These are phyloP conservation scores for Pristionchus entomophagus DNA, from an alignment of 2,888 invertebrate species.

Conservation along the genomic window DNA sequence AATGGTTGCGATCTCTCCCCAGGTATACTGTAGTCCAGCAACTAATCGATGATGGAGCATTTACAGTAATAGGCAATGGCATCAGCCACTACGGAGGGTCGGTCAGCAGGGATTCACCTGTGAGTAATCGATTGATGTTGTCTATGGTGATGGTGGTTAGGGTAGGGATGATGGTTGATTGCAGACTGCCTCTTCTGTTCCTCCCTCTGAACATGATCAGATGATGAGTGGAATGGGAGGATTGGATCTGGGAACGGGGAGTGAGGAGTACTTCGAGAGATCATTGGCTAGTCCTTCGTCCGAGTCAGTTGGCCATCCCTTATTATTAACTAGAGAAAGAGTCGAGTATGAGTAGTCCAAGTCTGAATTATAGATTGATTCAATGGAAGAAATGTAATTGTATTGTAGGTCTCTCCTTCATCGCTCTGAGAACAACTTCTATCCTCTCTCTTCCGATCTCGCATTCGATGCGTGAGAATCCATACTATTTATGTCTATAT, in stretches of 20 bases:
- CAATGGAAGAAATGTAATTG: background rate
- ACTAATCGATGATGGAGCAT: too few species aligned
- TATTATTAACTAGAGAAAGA: background rate
- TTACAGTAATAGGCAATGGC: background rate
- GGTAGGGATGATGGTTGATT: too few species aligned
- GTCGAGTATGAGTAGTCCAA: too few species aligned
- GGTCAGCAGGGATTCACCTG: slow-evolving; percentile 5
- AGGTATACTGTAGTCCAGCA: background rate
- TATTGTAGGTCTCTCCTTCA: background rate
- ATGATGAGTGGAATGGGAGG: background rate
- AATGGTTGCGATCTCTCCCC: slow-evolving; percentile 37
- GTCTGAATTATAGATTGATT: too few species aligned
- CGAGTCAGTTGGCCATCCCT: too few species aligned
- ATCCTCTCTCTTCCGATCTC: background rate
- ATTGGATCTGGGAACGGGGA: background rate
- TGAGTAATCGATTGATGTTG: background rate
- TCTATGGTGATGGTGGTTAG: too few species aligned
- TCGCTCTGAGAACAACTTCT: background rate
- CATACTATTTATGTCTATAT: background rate
- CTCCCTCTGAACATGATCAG: background rate
- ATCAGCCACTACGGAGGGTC: slow-evolving; percentile 6
- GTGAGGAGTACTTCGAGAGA: slow-evolving; percentile 17
- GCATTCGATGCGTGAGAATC: background rate
- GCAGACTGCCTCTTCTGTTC: background rate
- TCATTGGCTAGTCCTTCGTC: background rate